Evolutionary conservation across 2,113 vertebrate genomes (phyloP).

Genomic region (Centropus unirufus): DNA sequence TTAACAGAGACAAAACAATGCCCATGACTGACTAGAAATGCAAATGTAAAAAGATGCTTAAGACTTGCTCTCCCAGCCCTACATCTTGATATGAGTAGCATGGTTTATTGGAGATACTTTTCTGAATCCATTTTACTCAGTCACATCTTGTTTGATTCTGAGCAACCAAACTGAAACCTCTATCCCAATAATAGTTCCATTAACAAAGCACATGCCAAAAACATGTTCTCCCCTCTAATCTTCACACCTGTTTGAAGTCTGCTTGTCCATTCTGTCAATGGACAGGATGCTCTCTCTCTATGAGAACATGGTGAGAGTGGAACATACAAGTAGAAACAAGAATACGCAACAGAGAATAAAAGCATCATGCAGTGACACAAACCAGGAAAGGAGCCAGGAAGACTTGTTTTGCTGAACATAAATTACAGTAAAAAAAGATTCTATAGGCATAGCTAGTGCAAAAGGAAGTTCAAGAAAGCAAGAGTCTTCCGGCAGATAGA

Average conservation of each 20-base stretch:
- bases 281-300: not conserved
- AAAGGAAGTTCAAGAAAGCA: not conserved
- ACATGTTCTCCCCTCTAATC: not conserved
- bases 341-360: not conserved
- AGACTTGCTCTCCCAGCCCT: not conserved
- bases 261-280: not conserved
- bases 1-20: not conserved
- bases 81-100: not conserved
- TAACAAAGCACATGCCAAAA: not conserved
- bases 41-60: not conserved
- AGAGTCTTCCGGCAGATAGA: not conserved
- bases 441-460: not conserved
- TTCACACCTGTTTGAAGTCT: not conserved
- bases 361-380: not conserved
- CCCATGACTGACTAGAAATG: not conserved
- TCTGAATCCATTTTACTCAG: not conserved
- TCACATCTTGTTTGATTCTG: not conserved
- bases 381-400: not conserved
- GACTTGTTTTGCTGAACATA: not conserved
- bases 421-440: not conserved
- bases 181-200: not conserved
- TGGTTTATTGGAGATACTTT: not conserved
- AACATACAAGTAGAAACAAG: not conserved
- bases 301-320: not conserved
- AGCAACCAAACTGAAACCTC: not conserved